Base-by-base conservation (phyloP, 2,113 vertebrate genomes). In the Neotoma lepida region DNA sequence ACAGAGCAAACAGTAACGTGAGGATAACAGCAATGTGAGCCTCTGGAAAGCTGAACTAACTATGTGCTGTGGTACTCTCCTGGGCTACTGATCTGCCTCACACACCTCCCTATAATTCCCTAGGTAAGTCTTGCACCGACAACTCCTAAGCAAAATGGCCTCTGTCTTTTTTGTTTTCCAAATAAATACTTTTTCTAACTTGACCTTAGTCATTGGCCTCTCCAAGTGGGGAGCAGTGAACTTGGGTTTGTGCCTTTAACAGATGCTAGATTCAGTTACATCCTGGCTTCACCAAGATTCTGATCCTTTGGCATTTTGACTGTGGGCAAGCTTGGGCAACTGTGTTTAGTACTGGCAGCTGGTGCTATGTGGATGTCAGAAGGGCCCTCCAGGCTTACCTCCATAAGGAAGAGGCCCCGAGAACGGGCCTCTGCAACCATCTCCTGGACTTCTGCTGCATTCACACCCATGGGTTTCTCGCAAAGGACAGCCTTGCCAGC, bases 381-480 rank as follows among this genome's bases (percentile, higher is more conserved):
- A 51, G n/a, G 26, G 13, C 4, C 17, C n/a, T 61, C 20, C 8
- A 7, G 7, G 15, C 94, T 97, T 93, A 98, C 97, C 97, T 97
- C 97, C 97, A 97, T 97, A 0, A 97, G 87, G 82, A 99, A 92
- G 76, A 99, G 95, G 9, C 96, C 98, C 58, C 99, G 96, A 1
- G 99, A 98, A 98, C 98, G 98, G 49, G 89, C 98, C 64, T 98
- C 97, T 0, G 96, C 89, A 58, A 98, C 96, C 90, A 99, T 98
- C 93, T 99, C 97, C 18, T 95, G 95, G 63, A 99, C 99, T 91
- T 99, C 98, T 0, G 90, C 97, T 5, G 96, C 68, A 49, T 98
- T 99, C 98, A 99, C 99, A 15, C 99, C 99, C 97, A 99, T 86
- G 1, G 99, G 99, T 80, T 99, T 99, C 98, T 99, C 99, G 64